A percentile compares a stretch with the other conserved stretches of the same genome.
Evolutionary conservation across 1,140 invertebrate genomes (phyloP).

Genomic region (Drosophila lini): DNA sequence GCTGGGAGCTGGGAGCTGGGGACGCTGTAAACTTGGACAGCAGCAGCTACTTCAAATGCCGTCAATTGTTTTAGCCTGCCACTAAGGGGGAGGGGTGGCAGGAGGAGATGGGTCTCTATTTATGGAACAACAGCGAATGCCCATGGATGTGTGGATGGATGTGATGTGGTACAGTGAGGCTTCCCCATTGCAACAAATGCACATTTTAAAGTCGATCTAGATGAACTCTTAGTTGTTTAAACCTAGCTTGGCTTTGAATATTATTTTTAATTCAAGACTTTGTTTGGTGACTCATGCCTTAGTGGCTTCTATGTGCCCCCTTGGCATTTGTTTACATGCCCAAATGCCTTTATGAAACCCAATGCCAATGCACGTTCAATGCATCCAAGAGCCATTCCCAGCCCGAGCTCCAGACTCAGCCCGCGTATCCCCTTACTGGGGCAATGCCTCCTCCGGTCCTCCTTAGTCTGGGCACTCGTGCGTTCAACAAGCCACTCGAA

Average conservation of each 20-base stretch:
- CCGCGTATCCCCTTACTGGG: conserved; percentile 14
- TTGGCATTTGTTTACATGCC: conserved; percentile 64
- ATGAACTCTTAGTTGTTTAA: background rate
- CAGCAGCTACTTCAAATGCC: conserved; percentile 71
- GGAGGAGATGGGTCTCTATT: conserved; percentile 59
- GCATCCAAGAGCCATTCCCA: conserved; percentile 25
- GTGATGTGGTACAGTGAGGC: conserved; percentile 16
- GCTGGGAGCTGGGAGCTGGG: background rate
- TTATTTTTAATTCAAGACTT: background rate
- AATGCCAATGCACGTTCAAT: conserved; percentile 63
- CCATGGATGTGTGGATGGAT: conserved; percentile 32
- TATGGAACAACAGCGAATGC: conserved; percentile 62
- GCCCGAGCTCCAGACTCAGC: background rate
- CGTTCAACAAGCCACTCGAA: conserved; percentile 69
- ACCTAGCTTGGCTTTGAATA: background rate
- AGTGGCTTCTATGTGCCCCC: background rate
- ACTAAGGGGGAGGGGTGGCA: background rate
- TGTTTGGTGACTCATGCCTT: background rate
- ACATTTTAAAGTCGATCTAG: background rate
- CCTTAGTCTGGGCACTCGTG: conserved; percentile 51
- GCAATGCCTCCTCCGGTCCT: conserved; percentile 5
- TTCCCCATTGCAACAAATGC: background rate
- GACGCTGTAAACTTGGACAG: conserved; percentile 10
- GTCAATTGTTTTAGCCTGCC: conserved; percentile 71
- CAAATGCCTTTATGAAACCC: conserved; percentile 42